phyloP scores from a whole-genome alignment of 2,888 invertebrate species.

The Cantharis flavilabris region DNA sequence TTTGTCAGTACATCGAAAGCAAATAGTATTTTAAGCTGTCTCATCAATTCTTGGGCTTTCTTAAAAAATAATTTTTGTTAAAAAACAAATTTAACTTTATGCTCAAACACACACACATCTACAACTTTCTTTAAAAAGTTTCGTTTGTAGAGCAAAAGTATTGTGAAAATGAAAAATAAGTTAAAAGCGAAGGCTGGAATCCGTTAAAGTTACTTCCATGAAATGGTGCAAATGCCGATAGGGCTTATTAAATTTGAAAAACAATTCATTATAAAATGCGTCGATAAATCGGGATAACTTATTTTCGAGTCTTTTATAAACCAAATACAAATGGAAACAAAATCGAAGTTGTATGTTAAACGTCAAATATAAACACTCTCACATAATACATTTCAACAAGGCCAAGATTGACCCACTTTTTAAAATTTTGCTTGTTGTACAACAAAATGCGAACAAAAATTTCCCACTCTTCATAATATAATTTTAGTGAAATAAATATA shows the following conservation, averaged over 20 bases:
- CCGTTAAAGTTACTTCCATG: neutral
- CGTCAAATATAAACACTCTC: constrained; percentile 2
- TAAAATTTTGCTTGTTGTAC: neutral
- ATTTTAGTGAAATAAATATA: neutral
- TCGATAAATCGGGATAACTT: neutral
- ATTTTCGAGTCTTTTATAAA: neutral
- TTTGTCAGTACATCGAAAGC: no score
- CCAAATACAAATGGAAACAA: neutral
- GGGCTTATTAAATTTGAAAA: neutral
- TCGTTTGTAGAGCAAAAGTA: neutral
- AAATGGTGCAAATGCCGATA: neutral
- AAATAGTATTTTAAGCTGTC: neutral
- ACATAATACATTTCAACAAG: constrained; percentile 1
- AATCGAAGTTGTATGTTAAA: constrained; percentile 1
- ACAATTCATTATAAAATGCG: neutral
- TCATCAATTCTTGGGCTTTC: neutral
- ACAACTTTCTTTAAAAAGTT: neutral
- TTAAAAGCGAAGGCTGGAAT: neutral
- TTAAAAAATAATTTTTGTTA: neutral
- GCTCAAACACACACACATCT: neutral
- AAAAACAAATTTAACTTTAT: neutral
- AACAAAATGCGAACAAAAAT: neutral
- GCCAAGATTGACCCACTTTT: neutral
- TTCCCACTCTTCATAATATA: neutral
- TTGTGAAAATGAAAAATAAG: neutral